Conservation (phyloP, 1,140 invertebrate genomes). For the Drosophila yakuba region DNA sequence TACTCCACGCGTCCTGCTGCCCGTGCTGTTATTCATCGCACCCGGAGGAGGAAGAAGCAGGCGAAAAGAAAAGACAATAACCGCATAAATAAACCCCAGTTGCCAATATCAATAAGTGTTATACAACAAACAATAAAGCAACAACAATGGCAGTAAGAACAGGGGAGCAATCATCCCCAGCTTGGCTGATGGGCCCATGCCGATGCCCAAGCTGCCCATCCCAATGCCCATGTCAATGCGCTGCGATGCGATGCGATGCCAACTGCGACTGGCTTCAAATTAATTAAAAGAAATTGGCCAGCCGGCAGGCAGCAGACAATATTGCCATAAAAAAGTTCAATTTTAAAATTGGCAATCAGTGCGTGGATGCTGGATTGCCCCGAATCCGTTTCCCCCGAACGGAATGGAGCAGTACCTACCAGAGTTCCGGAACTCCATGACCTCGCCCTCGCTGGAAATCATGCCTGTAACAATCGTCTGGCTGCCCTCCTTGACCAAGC, state of each 20-base stretch:
- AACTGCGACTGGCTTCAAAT: slow-evolving; percentile 70
- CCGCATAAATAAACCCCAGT: slow-evolving; percentile 82
- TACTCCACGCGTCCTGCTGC: slow-evolving; percentile 92
- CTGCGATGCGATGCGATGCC: slow-evolving; percentile 3
- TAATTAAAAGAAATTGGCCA: slow-evolving; percentile 82
- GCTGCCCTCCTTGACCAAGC: slow-evolving; percentile 88
- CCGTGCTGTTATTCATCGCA: slow-evolving; percentile 72
- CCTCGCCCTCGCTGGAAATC: slow-evolving; percentile 93
- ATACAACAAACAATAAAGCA: slow-evolving; percentile 78
- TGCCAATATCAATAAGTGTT: slow-evolving; percentile 82
- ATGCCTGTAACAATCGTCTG: slow-evolving; percentile 90
- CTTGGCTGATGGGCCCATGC: slow-evolving; percentile 25
- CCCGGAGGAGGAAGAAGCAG: slow-evolving; percentile 7
- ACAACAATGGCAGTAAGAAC: slow-evolving; percentile 46
- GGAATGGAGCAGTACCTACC: slow-evolving; percentile 74
- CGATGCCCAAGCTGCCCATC: not conserved
- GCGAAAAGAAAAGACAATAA: slow-evolving; percentile 61
- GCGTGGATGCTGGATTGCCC: slow-evolving; percentile 48
- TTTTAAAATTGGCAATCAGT: slow-evolving; percentile 84
- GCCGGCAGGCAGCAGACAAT: slow-evolving; percentile 46
- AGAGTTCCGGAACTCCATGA: slow-evolving; percentile 91
- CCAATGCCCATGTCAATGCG: not conserved
- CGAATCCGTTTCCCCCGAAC: not conserved
- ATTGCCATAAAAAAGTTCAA: slow-evolving; percentile 82
- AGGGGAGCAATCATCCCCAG: slow-evolving; percentile 71